A percentile compares a stretch with the other conserved stretches of the same genome.
Conservation (phyloP, 1,140 invertebrate genomes). For the Danaus plexippus region DNA sequence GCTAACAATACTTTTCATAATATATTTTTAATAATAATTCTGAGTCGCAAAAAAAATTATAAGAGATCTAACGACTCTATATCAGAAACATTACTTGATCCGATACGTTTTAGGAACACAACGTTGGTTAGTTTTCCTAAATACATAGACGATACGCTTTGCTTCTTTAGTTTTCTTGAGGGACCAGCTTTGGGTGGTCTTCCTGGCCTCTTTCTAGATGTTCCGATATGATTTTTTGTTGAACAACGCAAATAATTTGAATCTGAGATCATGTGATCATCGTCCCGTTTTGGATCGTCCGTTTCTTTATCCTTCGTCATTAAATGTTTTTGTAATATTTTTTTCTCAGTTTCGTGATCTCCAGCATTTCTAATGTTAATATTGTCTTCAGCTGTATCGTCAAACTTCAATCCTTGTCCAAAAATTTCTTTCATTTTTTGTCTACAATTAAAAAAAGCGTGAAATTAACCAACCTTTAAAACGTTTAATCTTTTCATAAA, state of each 20-base stretch:
- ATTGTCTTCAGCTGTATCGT: neutral
- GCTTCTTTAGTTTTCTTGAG: conserved; percentile 23
- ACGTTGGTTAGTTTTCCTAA: conserved; percentile 37
- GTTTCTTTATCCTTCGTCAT: neutral
- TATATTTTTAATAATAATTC: conserved; percentile 6
- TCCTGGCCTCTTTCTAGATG: conserved; percentile 14
- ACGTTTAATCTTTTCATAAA: neutral
- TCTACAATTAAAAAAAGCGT: conserved; percentile 22
- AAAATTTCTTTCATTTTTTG: conserved; percentile 30
- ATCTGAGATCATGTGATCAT: too few species aligned
- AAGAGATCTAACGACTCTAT: neutral
- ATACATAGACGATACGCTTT: conserved; percentile 21
- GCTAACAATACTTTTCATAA: neutral
- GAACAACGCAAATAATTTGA: too few species aligned
- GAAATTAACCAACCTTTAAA: neutral
- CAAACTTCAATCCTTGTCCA: too few species aligned
- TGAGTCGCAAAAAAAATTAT: conserved; percentile 1
- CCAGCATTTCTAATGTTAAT: too few species aligned
- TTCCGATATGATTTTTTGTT: conserved; percentile 1
- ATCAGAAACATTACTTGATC: conserved; percentile 25
- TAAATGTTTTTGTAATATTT: neutral
- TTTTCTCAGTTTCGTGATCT: neutral
- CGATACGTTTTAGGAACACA: conserved; percentile 16
- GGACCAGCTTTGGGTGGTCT: conserved; percentile 24
- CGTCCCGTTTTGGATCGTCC: too few species aligned